Evolutionary conservation across 37 sponge, comb jelly and placozoan species (phyloP).

Genomic region (Cladorhizidae sp.): DNA sequence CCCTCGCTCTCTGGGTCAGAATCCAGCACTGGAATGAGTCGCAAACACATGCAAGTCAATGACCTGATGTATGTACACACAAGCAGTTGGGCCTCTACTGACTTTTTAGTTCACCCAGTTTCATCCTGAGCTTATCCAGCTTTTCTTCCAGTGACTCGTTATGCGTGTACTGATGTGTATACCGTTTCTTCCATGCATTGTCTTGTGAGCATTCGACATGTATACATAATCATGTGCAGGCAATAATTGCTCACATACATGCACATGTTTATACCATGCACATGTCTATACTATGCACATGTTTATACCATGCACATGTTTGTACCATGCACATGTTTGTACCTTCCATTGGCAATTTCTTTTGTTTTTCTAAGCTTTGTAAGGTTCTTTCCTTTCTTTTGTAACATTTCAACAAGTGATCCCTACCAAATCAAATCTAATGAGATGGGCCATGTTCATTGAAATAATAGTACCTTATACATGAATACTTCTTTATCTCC

Average conservation of each 20-base stretch:
- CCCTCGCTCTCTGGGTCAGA: not conserved
- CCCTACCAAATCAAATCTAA: too few relatives aligned
- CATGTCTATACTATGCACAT: too few relatives aligned
- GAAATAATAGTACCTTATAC: not conserved
- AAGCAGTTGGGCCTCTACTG: not conserved
- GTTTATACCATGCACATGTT: too few relatives aligned
- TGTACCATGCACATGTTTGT: too few relatives aligned
- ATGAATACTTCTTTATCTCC: not conserved
- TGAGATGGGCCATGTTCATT: too few relatives aligned
- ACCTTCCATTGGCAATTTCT: too few relatives aligned
- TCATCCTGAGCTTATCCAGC: slow-evolving; percentile 1
- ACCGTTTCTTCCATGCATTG: slow-evolving; percentile 16
- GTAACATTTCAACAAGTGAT: too few relatives aligned
- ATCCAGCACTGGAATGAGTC: not conserved
- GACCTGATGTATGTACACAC: too few relatives aligned
- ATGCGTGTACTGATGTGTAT: slow-evolving; percentile 15
- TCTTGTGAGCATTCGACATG: not conserved
- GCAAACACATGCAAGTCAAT: too few relatives aligned
- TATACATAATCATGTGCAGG: too few relatives aligned
- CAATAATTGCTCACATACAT: too few relatives aligned
- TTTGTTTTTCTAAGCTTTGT: not conserved
- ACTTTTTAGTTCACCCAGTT: not conserved
- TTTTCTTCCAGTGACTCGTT: slow-evolving; percentile 9
- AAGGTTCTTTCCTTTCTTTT: not conserved
- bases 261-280: too few relatives aligned